Base-by-base conservation (phyloP, 2,888 invertebrate species). In the Helicoverpa assulta region DNA sequence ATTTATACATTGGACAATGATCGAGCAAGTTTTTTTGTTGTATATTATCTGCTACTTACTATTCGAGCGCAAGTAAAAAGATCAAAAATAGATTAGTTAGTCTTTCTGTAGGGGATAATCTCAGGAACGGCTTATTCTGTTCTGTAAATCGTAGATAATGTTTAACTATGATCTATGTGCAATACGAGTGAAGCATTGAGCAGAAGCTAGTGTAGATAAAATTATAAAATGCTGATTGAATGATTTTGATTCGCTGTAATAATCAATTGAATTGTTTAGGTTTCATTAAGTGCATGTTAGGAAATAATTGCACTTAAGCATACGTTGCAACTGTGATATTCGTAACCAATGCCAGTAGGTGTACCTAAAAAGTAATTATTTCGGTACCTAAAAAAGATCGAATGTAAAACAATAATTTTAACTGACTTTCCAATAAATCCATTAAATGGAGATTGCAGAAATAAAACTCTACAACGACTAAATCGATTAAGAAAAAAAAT, bases 1-100 rank as follows among this genome's bases (percentile, higher is more conserved):
- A 50, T 62, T 67, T 47, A 37, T 64, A 64, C 26, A 56, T 51
- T 60, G 21, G 33, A 51, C 51, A 61, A 74, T 78, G 79, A 74
- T 69, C 54, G 47, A 61, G 75, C 76, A 69, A 12, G 51, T 69
- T 73, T 50, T 47, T 50, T 59, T 29, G n/a, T 26, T 75, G 57
- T 69, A 47, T 58, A 50, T 73, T 18, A 18, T 52, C 40, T 50
- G 47, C 6, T n/a, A 5, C 16, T 1, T 6, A 47, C 2, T 47
- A 6, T 47, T n/a, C 16, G 16, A n/a, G 12, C 2, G 47, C n/a
- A 3, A n/a, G 47, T 47, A n/a, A n/a, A 47, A n/a, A 47, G 47
- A 47, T 47, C 16, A 47, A 5, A 47, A n/a, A n/a, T 47, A n/a
- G 14, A 40, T 12, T 12, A 37, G 37, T 12, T 3, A 37, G 37